phyloP scores from a whole-genome alignment of 1,140 invertebrate genomes.

The Dufourea novaeangliae region DNA sequence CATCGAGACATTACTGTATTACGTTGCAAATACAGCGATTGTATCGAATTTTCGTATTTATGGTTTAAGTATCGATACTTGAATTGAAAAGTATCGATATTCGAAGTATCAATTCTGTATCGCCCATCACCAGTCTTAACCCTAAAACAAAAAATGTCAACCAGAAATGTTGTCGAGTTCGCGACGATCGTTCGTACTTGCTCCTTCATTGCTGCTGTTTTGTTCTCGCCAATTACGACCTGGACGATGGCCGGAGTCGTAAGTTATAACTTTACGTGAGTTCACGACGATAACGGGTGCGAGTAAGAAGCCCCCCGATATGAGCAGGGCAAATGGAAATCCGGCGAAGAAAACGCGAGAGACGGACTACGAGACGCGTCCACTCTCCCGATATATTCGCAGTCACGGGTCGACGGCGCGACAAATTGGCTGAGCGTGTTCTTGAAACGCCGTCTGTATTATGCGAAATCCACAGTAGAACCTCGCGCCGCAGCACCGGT shows the following conservation, averaged over 20 bases:
- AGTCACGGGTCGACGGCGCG: conserved; percentile 69
- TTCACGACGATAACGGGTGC: conserved; percentile 11
- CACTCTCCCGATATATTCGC: conserved; percentile 64
- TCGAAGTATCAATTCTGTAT: no score
- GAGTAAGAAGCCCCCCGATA: conserved; percentile 22
- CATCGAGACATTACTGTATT: no score
- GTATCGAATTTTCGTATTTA: no score
- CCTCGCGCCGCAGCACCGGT: conserved; percentile 65
- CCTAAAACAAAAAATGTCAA: no score
- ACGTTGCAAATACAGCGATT: no score
- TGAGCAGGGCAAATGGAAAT: conserved; percentile 32
- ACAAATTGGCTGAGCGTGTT: conserved; percentile 76
- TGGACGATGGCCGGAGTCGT: no score
- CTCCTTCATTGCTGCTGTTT: no score
- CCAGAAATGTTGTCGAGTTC: no score
- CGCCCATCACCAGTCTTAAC: no score
- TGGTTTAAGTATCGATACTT: no score
- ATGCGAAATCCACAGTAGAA: conserved; percentile 69
- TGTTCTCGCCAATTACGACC: background rate
- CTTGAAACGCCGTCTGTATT: conserved; percentile 65
- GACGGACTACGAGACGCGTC: conserved; percentile 20
- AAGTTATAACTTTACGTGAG: conserved; percentile 6
- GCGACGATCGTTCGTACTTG: no score
- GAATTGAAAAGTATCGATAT: no score
- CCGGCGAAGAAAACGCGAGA: conserved; percentile 26